These are phyloP conservation scores for Trissonchulus sp. DNA, from an alignment of 2,888 invertebrate species.

Conservation along the genomic window DNA sequence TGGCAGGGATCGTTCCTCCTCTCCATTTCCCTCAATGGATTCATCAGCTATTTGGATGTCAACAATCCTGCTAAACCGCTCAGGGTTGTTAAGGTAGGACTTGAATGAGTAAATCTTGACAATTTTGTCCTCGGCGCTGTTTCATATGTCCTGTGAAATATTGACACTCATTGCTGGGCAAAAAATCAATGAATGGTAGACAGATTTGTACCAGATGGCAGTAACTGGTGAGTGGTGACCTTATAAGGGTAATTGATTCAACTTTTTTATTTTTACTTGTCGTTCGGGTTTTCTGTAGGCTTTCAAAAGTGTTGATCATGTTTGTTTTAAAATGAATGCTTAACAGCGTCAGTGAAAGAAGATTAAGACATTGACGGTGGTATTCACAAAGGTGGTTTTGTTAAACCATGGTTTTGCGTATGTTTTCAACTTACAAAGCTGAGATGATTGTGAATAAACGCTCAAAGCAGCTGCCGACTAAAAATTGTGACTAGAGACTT, in stretches of 20 bases:
- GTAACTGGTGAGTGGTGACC: too few relatives aligned
- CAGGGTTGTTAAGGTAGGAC: conserved; percentile 67
- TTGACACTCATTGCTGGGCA: conserved; percentile 13
- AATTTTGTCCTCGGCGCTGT: conserved; percentile 23
- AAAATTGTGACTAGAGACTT: too few relatives aligned
- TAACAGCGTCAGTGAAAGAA: neutral
- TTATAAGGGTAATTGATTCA: too few relatives aligned
- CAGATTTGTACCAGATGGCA: too few relatives aligned
- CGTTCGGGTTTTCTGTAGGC: too few relatives aligned
- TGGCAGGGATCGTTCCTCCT: conserved; percentile 87
- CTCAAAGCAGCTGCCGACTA: too few relatives aligned
- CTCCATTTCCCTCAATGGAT: conserved; percentile 87
- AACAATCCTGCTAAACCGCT: conserved; percentile 73
- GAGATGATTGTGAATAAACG: too few relatives aligned
- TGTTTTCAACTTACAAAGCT: neutral
- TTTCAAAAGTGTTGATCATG: neutral
- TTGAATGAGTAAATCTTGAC: too few relatives aligned
- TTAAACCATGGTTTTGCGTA: neutral
- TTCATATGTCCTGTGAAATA: too few relatives aligned
- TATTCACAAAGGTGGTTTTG: neutral
- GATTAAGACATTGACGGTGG: neutral
- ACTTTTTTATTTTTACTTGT: too few relatives aligned
- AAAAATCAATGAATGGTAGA: too few relatives aligned
- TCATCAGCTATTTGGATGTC: conserved; percentile 84
- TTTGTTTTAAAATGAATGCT: conserved; percentile 7